Base-by-base conservation (phyloP, 2,888 invertebrate genomes). In the Petrolisthes manimaculis region DNA sequence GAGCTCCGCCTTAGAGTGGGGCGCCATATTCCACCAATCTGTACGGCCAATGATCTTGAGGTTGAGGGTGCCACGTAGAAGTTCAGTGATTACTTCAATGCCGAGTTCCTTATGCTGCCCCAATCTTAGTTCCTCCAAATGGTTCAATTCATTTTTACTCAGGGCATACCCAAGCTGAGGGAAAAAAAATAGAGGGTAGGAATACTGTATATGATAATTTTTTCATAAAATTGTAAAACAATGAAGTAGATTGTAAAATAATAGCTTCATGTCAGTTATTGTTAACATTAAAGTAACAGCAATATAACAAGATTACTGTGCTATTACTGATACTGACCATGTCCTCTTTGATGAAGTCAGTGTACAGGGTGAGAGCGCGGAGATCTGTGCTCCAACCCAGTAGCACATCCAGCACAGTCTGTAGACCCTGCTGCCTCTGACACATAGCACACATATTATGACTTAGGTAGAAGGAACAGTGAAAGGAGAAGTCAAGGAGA, bases 351-450 rank as follows among this genome's bases (percentile, higher is more conserved):
- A 83, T 24, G 67, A 21, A 83, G 18, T 77, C 75, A 6, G 86
- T 86, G 69, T 86, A 86, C 0, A 86, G 67, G 18, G 86, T 86
- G 12, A 86, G 78, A 24, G 77, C 61, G 9, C 77, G 12, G 8
- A 86, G 86, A 9, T 78, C 55, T 71, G n/a, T 77, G 24, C 86
- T 77, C 86, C 86, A 86, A 14, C 67, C 77, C 51, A 86, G 77
- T 24, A 86, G 21, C 14, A 86, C 86, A 78, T 86, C 86, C 12
- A 86, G 61, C 55, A 83, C 24, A 56, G 75, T 86, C 24, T 86
- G 86, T 24, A 86, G 54, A 0, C 86, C 86, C 56, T 86, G 86
- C 55, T 86, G 82, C 51, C 86, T 83, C 86, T 86, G 83, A 6
- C 37, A 69, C 9, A 79, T 55, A 8, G 21, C 18, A 37, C 14